These are phyloP conservation scores for Rhea americana DNA, from an alignment of 2,113 vertebrate genomes.

Conservation along the genomic window DNA sequence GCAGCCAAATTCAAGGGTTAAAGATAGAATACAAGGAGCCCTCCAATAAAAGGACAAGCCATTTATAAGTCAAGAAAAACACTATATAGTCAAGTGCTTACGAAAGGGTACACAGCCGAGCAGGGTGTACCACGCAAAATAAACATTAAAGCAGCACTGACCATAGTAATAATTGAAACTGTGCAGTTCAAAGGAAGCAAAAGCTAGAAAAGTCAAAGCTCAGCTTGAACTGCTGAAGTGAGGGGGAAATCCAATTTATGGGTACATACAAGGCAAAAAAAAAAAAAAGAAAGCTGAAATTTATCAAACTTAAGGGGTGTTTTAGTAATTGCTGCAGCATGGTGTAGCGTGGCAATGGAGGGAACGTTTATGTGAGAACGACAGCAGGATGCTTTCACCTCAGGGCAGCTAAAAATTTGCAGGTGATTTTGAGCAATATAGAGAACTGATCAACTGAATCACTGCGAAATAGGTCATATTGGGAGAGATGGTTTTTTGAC, in stretches of 20 bases:
- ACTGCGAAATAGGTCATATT: accelerated
- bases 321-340: accelerated
- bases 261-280: background rate
- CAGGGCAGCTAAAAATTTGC: accelerated
- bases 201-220: background rate
- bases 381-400: background rate
- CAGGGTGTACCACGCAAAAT: background rate
- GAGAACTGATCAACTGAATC: accelerated
- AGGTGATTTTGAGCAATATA: background rate
- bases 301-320: background rate
- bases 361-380: background rate
- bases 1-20: background rate
- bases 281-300: background rate
- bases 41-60: background rate
- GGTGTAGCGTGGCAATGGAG: accelerated
- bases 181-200: background rate
- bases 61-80: background rate
- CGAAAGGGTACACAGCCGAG: background rate
- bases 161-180: background rate
- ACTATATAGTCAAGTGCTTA: background rate
- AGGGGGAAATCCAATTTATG: background rate
- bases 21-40: background rate
- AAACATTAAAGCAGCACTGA: background rate
- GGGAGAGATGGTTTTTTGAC: background rate
- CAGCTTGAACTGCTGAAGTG: background rate